phyloP scores from a whole-genome alignment of 1,140 invertebrate genomes.

The Drosophila prosaltans region DNA sequence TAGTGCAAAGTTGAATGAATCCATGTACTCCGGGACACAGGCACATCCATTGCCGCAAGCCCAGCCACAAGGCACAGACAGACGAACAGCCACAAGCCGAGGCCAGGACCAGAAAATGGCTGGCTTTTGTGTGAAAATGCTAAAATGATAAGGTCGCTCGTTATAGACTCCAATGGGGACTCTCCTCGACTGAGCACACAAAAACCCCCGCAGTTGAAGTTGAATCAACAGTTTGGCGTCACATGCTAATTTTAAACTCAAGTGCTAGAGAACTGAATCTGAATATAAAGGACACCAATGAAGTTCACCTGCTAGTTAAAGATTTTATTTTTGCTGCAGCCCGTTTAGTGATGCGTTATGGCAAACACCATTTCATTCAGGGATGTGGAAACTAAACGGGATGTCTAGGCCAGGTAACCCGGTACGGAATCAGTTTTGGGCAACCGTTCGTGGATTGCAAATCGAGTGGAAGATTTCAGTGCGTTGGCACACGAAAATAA shows the following conservation, averaged over 20 bases:
- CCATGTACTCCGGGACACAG: constrained; percentile 48
- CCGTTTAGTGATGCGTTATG: constrained; percentile 72
- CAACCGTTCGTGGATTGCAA: constrained; percentile 57
- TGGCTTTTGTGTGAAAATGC: constrained; percentile 54
- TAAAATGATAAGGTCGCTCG: constrained; percentile 63
- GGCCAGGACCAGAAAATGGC: constrained; percentile 24
- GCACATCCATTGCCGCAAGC: not conserved
- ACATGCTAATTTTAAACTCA: constrained; percentile 69
- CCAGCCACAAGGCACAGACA: constrained; percentile 9
- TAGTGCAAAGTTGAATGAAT: constrained; percentile 82
- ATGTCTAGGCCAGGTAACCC: constrained; percentile 31
- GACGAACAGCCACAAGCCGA: constrained; percentile 19
- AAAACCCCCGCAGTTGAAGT: constrained; percentile 23
- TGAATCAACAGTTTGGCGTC: constrained; percentile 77
- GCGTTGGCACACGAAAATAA: constrained; percentile 72
- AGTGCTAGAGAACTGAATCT: not conserved
- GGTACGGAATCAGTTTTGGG: constrained; percentile 38
- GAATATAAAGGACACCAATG: constrained; percentile 29
- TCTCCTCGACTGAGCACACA: constrained; percentile 14
- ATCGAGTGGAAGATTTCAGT: constrained; percentile 76
- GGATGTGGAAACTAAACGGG: constrained; percentile 9
- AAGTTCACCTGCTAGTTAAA: constrained; percentile 68
- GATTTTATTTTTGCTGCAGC: constrained; percentile 70
- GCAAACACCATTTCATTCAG: constrained; percentile 29
- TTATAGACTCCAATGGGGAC: constrained; percentile 40